Conservation (phyloP, 2,888 invertebrate species). For the Poecilobothrus nobilitatus region DNA sequence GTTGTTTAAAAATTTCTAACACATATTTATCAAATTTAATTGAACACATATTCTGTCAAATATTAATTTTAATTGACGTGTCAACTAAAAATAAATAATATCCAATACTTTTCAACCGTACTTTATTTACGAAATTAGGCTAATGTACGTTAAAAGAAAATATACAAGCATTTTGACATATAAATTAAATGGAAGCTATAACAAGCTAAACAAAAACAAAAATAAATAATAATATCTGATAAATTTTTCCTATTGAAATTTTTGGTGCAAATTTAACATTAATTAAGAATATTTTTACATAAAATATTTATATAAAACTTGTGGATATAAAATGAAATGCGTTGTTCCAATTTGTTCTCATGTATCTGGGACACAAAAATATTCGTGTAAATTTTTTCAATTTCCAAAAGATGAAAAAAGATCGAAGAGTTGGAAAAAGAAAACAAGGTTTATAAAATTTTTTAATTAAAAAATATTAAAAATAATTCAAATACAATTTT, state of each 20-base stretch:
- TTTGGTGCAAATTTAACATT: background rate
- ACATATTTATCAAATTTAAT: no score
- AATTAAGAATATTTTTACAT: background rate
- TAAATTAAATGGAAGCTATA: background rate
- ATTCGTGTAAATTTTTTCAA: background rate
- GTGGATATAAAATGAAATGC: background rate
- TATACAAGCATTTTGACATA: background rate
- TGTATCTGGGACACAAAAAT: background rate
- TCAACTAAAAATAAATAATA: no score
- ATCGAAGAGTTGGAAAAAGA: background rate
- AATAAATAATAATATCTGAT: background rate
- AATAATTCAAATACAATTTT: background rate
- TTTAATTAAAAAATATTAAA: background rate
- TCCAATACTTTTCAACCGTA: background rate
- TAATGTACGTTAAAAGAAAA: background rate
- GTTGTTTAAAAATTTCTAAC: no score
- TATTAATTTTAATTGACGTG: no score
- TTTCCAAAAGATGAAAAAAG: background rate
- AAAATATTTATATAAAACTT: background rate
- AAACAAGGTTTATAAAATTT: background rate
- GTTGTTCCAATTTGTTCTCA: conserved; percentile 6
- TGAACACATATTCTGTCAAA: no score
- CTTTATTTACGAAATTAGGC: background rate
- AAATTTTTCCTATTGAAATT: background rate
- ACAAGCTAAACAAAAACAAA: background rate